phyloP scores from a whole-genome alignment of 2,888 invertebrate genomes.

The Morpho achilles region DNA sequence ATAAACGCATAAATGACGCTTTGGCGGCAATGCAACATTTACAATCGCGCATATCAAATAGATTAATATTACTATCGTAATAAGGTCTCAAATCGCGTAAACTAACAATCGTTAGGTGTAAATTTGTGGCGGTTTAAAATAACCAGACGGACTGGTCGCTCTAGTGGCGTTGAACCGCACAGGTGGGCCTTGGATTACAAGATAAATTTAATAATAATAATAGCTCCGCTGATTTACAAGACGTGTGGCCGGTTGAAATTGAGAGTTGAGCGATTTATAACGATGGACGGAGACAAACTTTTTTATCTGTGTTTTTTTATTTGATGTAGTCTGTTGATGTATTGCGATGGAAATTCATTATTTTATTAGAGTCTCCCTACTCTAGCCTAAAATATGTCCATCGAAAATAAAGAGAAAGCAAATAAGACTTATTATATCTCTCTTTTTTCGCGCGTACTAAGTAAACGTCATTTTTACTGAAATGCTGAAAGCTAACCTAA shows the following conservation, averaged over 20 bases:
- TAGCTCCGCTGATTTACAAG: slow-evolving; percentile 15
- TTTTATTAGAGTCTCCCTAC: too few species aligned
- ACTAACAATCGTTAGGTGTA: slow-evolving; percentile 53
- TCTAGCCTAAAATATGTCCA: too few species aligned
- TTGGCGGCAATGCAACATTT: slow-evolving; percentile 51
- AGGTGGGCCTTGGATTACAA: slow-evolving; percentile 73
- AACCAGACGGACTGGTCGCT: slow-evolving; percentile 68
- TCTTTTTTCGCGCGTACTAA: too few species aligned
- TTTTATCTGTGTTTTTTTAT: too few species aligned
- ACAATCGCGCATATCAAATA: slow-evolving; percentile 38
- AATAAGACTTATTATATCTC: too few species aligned
- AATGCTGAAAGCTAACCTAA: too few species aligned
- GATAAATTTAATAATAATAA: slow-evolving; percentile 72
- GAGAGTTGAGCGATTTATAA: slow-evolving; percentile 26
- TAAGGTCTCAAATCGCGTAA: slow-evolving; percentile 56
- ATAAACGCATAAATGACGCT: slow-evolving; percentile 62
- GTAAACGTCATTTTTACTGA: too few species aligned
- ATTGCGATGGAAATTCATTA: too few species aligned
- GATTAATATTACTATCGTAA: slow-evolving; percentile 38
- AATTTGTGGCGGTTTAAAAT: slow-evolving; percentile 53
- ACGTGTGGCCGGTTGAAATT: slow-evolving; percentile 25
- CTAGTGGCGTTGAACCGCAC: slow-evolving; percentile 72
- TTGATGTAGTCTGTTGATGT: too few species aligned
- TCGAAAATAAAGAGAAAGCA: too few species aligned
- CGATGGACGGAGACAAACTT: background rate